phyloP scores from a whole-genome alignment of 2,797 vertebrate species.

The Micrastur ruficollis region DNA sequence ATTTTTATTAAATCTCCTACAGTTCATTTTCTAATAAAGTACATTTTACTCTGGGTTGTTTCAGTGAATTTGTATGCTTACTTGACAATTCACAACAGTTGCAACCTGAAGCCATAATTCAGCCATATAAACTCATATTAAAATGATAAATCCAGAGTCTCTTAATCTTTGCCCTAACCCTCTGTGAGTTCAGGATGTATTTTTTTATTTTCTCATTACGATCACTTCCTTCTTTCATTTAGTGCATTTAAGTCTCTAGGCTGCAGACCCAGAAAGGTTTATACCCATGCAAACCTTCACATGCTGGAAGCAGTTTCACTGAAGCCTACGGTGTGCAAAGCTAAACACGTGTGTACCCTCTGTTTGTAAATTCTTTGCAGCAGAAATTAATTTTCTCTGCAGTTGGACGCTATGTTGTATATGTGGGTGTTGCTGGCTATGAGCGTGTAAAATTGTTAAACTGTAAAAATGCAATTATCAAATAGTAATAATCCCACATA shows the following conservation, averaged over 20 bases:
- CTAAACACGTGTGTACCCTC: background rate
- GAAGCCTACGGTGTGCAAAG: background rate
- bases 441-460: background rate
- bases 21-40: background rate
- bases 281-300: background rate
- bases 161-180: conserved; percentile 3
- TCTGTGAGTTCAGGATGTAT: background rate
- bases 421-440: background rate
- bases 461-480: background rate
- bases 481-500: background rate
- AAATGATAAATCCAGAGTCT: background rate
- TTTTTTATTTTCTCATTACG: background rate
- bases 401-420: background rate
- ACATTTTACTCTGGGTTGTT: background rate
- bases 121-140: background rate
- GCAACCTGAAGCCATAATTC: background rate
- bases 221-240: background rate
- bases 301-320: background rate
- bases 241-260: background rate
- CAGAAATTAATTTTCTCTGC: background rate
- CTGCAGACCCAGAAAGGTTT: background rate
- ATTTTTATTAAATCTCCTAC: background rate
- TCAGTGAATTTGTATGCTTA: background rate
- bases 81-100: background rate
- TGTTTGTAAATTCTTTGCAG: background rate